These are phyloP conservation scores for Brevimyrus niger DNA, from an alignment of 2,113 vertebrate genomes.

Conservation along the genomic window DNA sequence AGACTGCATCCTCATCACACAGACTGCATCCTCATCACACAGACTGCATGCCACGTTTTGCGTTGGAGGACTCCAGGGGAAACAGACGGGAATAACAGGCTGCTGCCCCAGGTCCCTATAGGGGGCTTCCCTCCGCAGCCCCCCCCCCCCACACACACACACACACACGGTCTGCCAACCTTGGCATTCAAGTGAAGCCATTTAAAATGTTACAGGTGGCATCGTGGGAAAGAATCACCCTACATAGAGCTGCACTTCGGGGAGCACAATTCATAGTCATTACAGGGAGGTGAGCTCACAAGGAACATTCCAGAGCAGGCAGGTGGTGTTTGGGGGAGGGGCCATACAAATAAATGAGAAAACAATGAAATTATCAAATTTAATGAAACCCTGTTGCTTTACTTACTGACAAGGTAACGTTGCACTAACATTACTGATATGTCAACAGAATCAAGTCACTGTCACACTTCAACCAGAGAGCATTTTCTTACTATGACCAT, in stretches of 20 bases:
- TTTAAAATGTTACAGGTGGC: neutral
- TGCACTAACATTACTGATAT: neutral
- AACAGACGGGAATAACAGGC: neutral
- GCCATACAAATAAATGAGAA: neutral
- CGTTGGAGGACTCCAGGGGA: neutral
- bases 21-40: neutral
- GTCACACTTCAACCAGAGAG: neutral
- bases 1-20: neutral
- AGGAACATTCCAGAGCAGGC: neutral
- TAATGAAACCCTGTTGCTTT: neutral
- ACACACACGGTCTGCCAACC: neutral
- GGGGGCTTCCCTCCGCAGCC: neutral
- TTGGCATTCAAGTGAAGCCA: neutral
- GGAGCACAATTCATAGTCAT: neutral
- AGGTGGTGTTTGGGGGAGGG: neutral
- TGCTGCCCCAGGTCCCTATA: neutral
- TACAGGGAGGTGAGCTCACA: neutral
- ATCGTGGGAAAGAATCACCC: neutral
- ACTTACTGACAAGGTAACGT: neutral
- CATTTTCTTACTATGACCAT: neutral
- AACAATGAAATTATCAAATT: neutral
- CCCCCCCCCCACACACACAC: neutral
- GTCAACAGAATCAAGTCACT: neutral
- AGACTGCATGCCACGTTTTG: neutral
- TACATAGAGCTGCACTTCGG: neutral